Evolutionary conservation across 2,888 invertebrate genomes (phyloP), one percentile per base, ranked within the genome.

Genomic region (Erebia aethiops): DNA sequence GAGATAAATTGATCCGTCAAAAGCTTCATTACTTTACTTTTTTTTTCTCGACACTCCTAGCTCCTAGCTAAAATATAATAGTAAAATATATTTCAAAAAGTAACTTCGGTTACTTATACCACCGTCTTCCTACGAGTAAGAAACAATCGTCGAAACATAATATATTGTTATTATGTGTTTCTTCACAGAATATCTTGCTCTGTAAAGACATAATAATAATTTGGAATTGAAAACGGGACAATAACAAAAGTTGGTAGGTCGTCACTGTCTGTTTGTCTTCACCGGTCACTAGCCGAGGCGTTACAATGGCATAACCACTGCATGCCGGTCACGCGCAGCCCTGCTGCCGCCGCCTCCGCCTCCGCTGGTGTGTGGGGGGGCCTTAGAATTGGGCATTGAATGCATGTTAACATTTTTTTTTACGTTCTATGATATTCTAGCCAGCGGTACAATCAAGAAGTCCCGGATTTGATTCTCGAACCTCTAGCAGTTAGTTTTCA

Each of bases 251-350:
- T 18, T 41, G 2, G 43, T 10, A n/a, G 61, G 41, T n/a, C 26
- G 26, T 1, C 56, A 16, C 43, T 9, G 58, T 35, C 10, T 57
- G 43, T 61, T 61, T 61, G 61, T 61, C 43, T 41, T 35, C 61
- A 43, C 41, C 61, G 61, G 43, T 61, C 43, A 61, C 11, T 43
- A 61, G 41, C 43, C 43, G 61, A 16, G 16, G 4, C 43, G n/a
- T 18, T 16, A 60, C 61, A 61, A 61, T 61, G 43, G 5, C 61
- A 26, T 13, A 7, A 13, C 43, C 62, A 41, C 56, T 66, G 75
- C 67, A 74, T 73, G 66, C 74, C 56, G 71, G 71, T 75, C 72
- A 72, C 76, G 75, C 75, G 74, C 76, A 71, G 51, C 74, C 70
- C 62, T 69, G 71, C 60, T 65, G 68, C 64, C 68, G 68, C 52